phyloP scores from a whole-genome alignment of 1,140 invertebrate genomes.

The Zaprionus africanus region DNA sequence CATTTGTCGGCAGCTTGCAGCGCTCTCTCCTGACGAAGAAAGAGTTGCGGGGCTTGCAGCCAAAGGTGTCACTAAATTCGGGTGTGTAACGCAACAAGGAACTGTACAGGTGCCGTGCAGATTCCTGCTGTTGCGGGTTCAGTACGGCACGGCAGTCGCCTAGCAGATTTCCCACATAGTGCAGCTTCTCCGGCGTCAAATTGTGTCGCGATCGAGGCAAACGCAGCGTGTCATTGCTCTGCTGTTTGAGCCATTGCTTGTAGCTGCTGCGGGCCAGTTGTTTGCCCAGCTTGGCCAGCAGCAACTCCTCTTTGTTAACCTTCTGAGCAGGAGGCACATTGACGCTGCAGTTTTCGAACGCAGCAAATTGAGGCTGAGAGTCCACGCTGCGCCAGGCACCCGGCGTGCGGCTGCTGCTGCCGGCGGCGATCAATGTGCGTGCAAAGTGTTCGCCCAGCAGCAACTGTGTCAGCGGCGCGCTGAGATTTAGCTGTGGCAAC shows the following conservation, averaged over 20 bases:
- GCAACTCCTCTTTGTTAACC: slow-evolving; percentile 62
- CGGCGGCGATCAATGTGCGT: slow-evolving; percentile 62
- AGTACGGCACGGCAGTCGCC: slow-evolving; percentile 49
- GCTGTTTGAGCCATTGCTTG: slow-evolving; percentile 54
- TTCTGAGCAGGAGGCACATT: not conserved
- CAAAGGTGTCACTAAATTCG: slow-evolving; percentile 66
- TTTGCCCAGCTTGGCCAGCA: slow-evolving; percentile 60
- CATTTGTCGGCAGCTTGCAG: slow-evolving; percentile 46
- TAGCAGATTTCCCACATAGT: slow-evolving; percentile 66
- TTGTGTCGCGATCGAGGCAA: slow-evolving; percentile 44
- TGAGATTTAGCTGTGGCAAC: slow-evolving; percentile 63
- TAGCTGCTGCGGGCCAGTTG: slow-evolving; percentile 49
- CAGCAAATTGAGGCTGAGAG: slow-evolving; percentile 61
- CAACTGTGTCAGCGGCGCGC: slow-evolving; percentile 63
- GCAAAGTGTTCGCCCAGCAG: slow-evolving; percentile 68
- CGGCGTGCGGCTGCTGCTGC: slow-evolving; percentile 63
- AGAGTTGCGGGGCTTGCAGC: slow-evolving; percentile 53
- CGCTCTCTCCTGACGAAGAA: slow-evolving; percentile 46
- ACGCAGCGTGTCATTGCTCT: slow-evolving; percentile 27
- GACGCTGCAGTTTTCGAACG: slow-evolving; percentile 55
- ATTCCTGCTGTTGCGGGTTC: slow-evolving; percentile 48
- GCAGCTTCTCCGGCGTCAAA: slow-evolving; percentile 55
- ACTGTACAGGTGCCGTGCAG: slow-evolving; percentile 50
- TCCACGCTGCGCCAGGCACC: slow-evolving; percentile 80
- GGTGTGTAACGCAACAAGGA: slow-evolving; percentile 57